Evolutionary conservation across 2,113 vertebrate species (phyloP).

Genomic region (Gopherus evgoodei): DNA sequence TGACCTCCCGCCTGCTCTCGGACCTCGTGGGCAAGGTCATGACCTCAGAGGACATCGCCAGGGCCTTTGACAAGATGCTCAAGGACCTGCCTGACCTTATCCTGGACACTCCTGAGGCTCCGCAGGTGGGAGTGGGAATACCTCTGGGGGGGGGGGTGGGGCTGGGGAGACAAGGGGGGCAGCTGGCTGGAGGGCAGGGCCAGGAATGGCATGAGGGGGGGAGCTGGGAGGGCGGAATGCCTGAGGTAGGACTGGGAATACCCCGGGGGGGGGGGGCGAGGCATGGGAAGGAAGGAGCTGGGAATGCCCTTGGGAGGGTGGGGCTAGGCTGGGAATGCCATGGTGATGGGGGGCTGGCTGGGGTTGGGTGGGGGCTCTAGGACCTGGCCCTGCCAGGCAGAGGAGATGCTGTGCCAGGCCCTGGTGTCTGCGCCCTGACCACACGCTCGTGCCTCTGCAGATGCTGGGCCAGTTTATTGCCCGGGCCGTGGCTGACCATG

Average conservation of each 20-base stretch:
- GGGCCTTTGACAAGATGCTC: slow-evolving; percentile 86
- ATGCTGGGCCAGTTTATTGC: slow-evolving; percentile 92
- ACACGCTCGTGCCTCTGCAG: slow-evolving; percentile 60
- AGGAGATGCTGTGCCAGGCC: neutral
- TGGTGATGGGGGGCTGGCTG: too few relatives aligned
- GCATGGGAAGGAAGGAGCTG: neutral
- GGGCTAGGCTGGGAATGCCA: rapidly evolving
- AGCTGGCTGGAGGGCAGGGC: neutral
- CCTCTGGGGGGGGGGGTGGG: slow-evolving; percentile 41
- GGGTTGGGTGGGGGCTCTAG: neutral
- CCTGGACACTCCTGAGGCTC: slow-evolving; percentile 89
- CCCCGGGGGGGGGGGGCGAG: rapidly evolving
- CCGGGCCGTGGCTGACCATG: slow-evolving; percentile 88
- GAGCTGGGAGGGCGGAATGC: rapidly evolving
- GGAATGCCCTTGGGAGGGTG: slow-evolving; percentile 63
- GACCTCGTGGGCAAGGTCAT: slow-evolving; percentile 84
- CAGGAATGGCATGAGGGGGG: too few relatives aligned
- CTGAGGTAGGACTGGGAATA: neutral
- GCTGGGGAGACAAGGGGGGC: neutral
- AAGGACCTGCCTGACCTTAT: slow-evolving; percentile 88
- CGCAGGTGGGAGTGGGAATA: slow-evolving; percentile 77
- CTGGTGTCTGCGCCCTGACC: rapidly evolving
- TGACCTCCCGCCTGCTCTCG: slow-evolving; percentile 87
- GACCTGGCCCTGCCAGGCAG: neutral
- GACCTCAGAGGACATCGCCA: slow-evolving; percentile 80